These are phyloP conservation scores for Styela plicata DNA, from an alignment of 23 tunicate species.

Conservation along the genomic window DNA sequence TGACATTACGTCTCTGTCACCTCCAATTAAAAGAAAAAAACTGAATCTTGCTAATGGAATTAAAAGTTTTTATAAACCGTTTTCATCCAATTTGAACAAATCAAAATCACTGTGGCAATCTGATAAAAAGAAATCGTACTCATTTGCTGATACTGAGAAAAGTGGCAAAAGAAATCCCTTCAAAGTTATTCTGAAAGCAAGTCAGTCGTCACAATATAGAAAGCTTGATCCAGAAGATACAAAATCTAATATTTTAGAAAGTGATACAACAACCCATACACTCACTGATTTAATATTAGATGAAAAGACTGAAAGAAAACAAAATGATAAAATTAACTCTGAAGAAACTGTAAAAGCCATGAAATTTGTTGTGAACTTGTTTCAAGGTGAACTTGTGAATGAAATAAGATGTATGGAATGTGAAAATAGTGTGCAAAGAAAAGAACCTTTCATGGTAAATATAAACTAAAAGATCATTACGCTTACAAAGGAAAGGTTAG, in stretches of 20 bases:
- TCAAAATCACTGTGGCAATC: background rate
- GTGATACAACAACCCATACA: background rate
- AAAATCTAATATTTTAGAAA: background rate
- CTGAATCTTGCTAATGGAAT: background rate
- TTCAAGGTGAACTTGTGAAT: constrained; percentile 54
- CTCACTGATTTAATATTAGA: background rate
- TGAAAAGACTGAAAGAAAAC: background rate
- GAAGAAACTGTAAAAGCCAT: background rate
- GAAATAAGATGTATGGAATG: constrained; percentile 66
- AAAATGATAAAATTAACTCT: no score
- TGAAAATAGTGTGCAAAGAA: constrained; percentile 36
- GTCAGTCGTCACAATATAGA: background rate
- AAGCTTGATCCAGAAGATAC: background rate
- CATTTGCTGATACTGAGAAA: background rate
- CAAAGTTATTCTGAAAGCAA: background rate
- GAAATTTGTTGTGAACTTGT: constrained; percentile 33
- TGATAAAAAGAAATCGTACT: background rate
- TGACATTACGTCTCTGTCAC: constrained; percentile 16
- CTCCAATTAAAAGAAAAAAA: constrained; percentile 18
- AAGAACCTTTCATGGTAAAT: constrained; percentile 60
- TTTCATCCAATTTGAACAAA: background rate
- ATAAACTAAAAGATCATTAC: no score
- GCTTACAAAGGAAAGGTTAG: no score
- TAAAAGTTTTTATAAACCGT: background rate
- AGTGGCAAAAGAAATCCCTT: background rate